Conservation (phyloP, 2,797 vertebrate species). For the Lacerta viridis region DNA sequence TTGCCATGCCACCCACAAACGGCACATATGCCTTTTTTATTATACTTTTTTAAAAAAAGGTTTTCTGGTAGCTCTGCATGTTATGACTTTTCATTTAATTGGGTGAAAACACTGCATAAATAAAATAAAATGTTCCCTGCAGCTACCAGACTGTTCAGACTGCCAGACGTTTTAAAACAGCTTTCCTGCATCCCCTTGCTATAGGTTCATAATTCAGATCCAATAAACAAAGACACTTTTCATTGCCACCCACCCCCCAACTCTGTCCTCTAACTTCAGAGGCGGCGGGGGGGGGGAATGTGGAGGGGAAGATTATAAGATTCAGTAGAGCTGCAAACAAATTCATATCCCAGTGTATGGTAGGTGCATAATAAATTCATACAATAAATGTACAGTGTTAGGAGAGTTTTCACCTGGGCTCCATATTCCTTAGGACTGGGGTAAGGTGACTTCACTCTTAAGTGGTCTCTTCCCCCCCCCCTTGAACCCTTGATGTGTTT, state of each 20-base stretch:
- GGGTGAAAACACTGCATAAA: constrained; percentile 78
- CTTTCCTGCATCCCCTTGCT: constrained; percentile 64
- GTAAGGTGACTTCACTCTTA: neutral
- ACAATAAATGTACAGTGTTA: constrained; percentile 76
- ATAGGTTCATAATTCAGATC: constrained; percentile 76
- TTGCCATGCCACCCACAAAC: constrained; percentile 54
- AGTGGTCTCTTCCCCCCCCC: neutral
- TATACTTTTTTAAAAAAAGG: constrained; percentile 28
- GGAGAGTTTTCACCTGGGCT: constrained; percentile 66
- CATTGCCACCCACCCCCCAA: constrained; percentile 46
- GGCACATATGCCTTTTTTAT: neutral
- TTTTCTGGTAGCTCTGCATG: constrained; percentile 61
- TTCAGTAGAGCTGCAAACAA: constrained; percentile 73
- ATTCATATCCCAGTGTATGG: constrained; percentile 71
- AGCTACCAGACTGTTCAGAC: constrained; percentile 62
- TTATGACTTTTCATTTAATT: constrained; percentile 74
- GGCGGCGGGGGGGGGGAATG: neutral
- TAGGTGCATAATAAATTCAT: constrained; percentile 65
- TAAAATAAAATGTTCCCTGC: constrained; percentile 69
- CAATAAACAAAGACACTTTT: constrained; percentile 72
- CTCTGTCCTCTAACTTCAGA: constrained; percentile 42
- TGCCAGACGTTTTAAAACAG: constrained; percentile 61
- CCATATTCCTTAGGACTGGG: constrained; percentile 49
- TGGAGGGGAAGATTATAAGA: constrained; percentile 47
- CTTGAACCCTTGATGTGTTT: neutral